These are phyloP conservation scores for Phymanthus crucifer DNA, from an alignment of 92 coral and sea anemone species.

Conservation along the genomic window DNA sequence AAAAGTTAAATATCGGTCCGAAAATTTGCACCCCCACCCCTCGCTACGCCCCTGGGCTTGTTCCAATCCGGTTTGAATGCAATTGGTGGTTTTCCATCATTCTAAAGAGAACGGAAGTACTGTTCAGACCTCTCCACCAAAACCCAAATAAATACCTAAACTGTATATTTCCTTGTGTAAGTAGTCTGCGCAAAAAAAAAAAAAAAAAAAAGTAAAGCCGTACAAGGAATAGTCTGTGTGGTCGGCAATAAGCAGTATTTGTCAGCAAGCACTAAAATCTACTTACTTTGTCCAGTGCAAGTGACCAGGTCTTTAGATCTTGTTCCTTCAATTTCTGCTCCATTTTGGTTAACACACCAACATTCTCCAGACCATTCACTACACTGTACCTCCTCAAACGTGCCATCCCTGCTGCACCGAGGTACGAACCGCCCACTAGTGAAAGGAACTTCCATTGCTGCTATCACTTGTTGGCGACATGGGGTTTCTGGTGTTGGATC, in stretches of 20 bases:
- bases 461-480: constrained; percentile 61
- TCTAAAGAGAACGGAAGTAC: too few species aligned
- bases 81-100: too few species aligned
- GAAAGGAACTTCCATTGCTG: constrained; percentile 48
- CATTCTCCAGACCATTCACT: constrained; percentile 62
- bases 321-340: constrained; percentile 63
- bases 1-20: too few species aligned
- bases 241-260: background rate
- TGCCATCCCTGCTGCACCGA: constrained; percentile 69
- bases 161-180: too few species aligned
- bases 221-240: background rate
- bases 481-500: constrained; percentile 18
- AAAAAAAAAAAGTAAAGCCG: too few species aligned
- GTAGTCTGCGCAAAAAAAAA: too few species aligned
- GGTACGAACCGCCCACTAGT: constrained; percentile 62
- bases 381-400: constrained; percentile 77
- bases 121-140: too few species aligned
- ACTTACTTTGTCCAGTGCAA: constrained; percentile 74
- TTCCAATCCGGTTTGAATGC: too few species aligned
- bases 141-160: too few species aligned
- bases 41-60: too few species aligned
- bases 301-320: constrained; percentile 71
- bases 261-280: background rate
- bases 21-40: too few species aligned
- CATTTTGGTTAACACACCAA: constrained; percentile 79